phyloP scores from a whole-genome alignment of 2,113 vertebrate species.

The Eira barbara region DNA sequence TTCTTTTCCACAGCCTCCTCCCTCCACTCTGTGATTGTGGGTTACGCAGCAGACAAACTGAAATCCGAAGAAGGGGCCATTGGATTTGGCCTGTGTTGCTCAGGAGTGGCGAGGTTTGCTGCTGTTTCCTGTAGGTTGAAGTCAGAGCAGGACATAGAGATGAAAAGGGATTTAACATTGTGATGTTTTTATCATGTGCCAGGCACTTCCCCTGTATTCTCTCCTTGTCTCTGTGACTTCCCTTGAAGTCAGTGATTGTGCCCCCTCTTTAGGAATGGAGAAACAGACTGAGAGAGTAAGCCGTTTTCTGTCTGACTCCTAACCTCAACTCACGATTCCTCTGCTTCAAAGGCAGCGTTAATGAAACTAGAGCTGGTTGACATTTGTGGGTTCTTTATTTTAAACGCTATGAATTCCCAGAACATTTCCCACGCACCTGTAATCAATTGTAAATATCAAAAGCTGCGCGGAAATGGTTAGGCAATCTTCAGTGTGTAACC shows the following conservation, averaged over 20 bases:
- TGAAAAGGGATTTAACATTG: neutral
- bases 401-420: neutral
- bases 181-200: neutral
- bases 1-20: neutral
- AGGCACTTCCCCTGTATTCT: neutral
- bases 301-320: neutral
- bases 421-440: neutral
- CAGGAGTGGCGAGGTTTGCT: neutral
- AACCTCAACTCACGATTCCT: neutral
- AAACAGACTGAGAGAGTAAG: neutral
- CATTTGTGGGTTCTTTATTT: neutral
- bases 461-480: neutral
- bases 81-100: neutral
- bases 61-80: neutral
- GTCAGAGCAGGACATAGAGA: neutral
- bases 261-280: neutral
- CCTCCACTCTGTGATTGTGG: neutral
- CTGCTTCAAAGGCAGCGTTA: neutral
- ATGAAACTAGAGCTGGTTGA: neutral
- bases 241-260: neutral
- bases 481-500: neutral
- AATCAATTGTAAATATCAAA: conserved; percentile 20
- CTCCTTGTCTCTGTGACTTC: neutral
- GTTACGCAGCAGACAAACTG: neutral
- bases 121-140: neutral